Base-by-base conservation (phyloP, 2,113 vertebrate genomes). In the Epinephelus cyanopodus region DNA sequence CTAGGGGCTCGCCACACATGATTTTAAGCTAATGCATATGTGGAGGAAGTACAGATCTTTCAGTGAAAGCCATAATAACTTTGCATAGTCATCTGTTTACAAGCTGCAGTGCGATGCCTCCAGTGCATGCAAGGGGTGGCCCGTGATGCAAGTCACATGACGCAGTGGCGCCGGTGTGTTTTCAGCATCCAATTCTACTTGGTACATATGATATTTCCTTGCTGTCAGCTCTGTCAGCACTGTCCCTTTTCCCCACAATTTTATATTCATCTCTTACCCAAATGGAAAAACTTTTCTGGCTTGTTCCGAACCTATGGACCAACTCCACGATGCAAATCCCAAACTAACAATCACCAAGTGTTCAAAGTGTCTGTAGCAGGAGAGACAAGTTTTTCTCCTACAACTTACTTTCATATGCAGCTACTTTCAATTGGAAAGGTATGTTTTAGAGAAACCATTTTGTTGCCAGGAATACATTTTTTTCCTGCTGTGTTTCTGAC, bases 221-320 rank as follows among this genome's bases (percentile, higher is more conserved):
- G 52, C 52, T 71, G 50, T 53, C 37, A 61, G 42, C 63, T 37
- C 7, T 57, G 48, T 72, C 42, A 1, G 77, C 57, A 54, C 8
- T 52, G 33, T 18, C 27, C 10, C 3, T 12, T 45, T 45, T 11
- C 2, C 8, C 21, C 50, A 18, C 8, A 57, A 33, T 25, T 56
- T 47, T 60, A 39, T 23, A 47, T 25, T 6, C 23, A 72, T 57
- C 42, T 52, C 23, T 65, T 58, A 10, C 6, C 7, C 54, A 52
- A 45, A 53, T 54, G 25, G 48, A 56, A 47, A 75, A 56, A 25
- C 33, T 18, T 11, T 23, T 12, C 14, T 5, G 7, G n/a, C 60
- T 72, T 39, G 42, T 73, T 53, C 67, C n/a, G 54, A 73, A 77
- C 54, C 67, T 66, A 8, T 64, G 29, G 66, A 76, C 9, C 29